phyloP scores from a whole-genome alignment of 1,140 invertebrate genomes.

The Antheraea mylitta region DNA sequence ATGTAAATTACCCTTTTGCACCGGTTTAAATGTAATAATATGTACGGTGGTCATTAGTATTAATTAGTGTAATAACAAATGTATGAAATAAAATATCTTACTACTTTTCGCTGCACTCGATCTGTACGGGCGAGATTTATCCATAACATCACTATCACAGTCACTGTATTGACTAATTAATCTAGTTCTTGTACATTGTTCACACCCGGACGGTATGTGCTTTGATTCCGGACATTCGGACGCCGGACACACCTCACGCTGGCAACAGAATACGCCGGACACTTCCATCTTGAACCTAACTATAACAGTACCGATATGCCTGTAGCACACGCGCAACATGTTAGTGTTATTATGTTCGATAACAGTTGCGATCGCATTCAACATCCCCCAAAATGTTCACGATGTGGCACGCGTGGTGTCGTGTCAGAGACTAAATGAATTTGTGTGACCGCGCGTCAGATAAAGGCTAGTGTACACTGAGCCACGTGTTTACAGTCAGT shows the following conservation, averaged over 20 bases:
- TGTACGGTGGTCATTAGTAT: background rate
- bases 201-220: conserved; percentile 50
- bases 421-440: conserved; percentile 69
- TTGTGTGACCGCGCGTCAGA: conserved; percentile 64
- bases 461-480: conserved; percentile 58
- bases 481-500: conserved; percentile 50
- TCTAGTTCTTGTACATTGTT: conserved; percentile 66
- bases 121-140: conserved; percentile 55
- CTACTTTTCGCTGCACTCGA: conserved; percentile 61
- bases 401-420: conserved; percentile 64
- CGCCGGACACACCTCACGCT: conserved; percentile 30
- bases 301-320: conserved; percentile 64
- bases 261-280: conserved; percentile 33
- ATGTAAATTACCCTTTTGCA: background rate
- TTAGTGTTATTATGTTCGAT: conserved; percentile 65
- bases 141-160: conserved; percentile 70
- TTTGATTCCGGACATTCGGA: conserved; percentile 30
- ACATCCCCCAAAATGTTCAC: conserved; percentile 64
- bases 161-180: conserved; percentile 65
- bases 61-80: conserved; percentile 7
- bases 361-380: conserved; percentile 49
- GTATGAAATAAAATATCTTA: conserved; percentile 49
- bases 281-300: conserved; percentile 60
- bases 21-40: background rate
- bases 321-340: conserved; percentile 47